Evolutionary conservation across 2,113 vertebrate species (phyloP), one percentile per base, ranked within the genome.

Genomic region (Penelope pileata): DNA sequence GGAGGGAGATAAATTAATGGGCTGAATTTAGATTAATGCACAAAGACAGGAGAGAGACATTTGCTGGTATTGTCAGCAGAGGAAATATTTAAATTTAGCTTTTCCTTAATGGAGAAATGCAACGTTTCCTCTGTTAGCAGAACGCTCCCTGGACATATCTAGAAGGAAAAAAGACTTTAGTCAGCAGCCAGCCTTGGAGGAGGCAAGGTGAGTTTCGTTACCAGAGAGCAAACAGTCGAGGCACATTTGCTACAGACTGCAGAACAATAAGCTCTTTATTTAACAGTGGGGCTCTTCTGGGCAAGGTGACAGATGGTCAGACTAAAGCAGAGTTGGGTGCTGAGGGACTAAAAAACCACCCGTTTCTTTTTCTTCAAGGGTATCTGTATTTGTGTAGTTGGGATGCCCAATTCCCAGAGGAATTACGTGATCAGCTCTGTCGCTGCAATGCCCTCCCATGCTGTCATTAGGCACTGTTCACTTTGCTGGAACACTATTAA

Each of bases 1-100:
- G 60, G 85, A 93, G 54, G 67, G 75, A 79, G 51, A 84, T 7
- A 82, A 86, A 96, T 94, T 38, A 95, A 30, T 9, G 1, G 80
- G 62, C 50, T 82, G 93, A 73, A 81, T 51, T 94, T 59, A 90
- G 91, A 96, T 88, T 77, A 90, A 96, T 14, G 59, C 32, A 56
- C 82, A 90, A 90, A 89, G 93, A 93, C 63, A 22, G 70, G 50
- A 83, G 77, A 92, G 78, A 91, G 38, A 75, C 56, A 34, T 93
- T 86, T 56, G 85, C 64, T 76, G 86, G 72, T 67, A 81, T 4
- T 95, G 95, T 88, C 90, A 91, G 64, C 79, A 90, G 54, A 94
- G 88, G 72, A 94, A 95, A 90, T 86, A 90, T 10, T 91, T 86
- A 74, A 91, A 88, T 88, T 94, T 70, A 95, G 91, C 63, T 91